A percentile compares a stretch with the other conserved stretches of the same genome.
Evolutionary conservation across 2,888 invertebrate species (phyloP).

Genomic region (Mesochorus sp.): DNA sequence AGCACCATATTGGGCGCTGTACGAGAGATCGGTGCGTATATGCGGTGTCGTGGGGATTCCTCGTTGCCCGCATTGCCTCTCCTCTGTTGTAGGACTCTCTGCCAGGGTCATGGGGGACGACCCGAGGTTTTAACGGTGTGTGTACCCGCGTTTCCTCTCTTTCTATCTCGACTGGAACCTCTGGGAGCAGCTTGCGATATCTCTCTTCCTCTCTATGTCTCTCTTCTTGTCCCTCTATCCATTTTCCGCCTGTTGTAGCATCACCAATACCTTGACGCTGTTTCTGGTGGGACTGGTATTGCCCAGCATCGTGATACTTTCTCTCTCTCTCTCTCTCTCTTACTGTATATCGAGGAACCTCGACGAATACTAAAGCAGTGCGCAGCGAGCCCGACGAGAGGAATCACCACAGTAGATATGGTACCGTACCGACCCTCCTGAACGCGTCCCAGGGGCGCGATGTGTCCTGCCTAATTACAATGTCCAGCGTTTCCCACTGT

Average conservation of each 20-base stretch:
- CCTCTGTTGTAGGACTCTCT: conserved; percentile 28
- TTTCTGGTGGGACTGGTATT: conserved; percentile 29
- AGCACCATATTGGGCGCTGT: conserved; percentile 69
- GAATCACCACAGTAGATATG: conserved; percentile 4
- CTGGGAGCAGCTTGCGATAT: too few relatives aligned
- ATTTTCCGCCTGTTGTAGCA: too few relatives aligned
- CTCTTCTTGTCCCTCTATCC: too few relatives aligned
- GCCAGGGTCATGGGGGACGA: conserved; percentile 4
- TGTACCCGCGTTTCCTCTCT: not conserved
- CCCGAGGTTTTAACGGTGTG: conserved; percentile 24
- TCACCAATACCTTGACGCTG: conserved; percentile 6
- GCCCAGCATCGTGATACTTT: conserved; percentile 27
- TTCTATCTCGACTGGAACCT: too few relatives aligned
- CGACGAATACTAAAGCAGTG: conserved; percentile 27
- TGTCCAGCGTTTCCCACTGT: conserved; percentile 78
- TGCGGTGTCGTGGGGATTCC: conserved; percentile 58
- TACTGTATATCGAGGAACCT: too few relatives aligned
- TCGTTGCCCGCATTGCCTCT: not conserved
- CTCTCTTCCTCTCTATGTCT: not conserved
- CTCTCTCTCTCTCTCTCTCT: too few relatives aligned
- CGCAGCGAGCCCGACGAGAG: conserved; percentile 22
- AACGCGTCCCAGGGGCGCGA: conserved; percentile 78
- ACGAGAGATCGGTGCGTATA: conserved; percentile 63
- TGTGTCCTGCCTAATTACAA: conserved; percentile 82
- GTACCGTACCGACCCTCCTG: conserved; percentile 25